phyloP scores from a whole-genome alignment of 35 echinoderm and acorn worm species.

The Patiria miniata region DNA sequence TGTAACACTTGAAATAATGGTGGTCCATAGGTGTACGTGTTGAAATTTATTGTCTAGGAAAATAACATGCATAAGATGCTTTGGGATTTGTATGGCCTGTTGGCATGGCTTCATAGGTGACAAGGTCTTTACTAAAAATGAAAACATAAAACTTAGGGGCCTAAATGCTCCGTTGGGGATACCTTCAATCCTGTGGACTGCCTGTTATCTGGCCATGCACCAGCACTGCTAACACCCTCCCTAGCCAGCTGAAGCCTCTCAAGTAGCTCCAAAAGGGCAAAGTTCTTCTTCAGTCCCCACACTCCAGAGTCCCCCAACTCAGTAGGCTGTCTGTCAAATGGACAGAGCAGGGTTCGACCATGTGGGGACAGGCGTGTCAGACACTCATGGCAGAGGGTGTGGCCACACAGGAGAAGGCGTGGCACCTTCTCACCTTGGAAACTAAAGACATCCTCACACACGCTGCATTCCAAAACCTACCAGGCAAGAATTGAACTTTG shows the following conservation, averaged over 20 bases:
- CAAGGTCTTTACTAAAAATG: too few relatives aligned
- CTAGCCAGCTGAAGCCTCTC: slow-evolving; percentile 67
- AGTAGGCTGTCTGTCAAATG: slow-evolving; percentile 84
- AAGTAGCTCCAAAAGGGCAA: slow-evolving; percentile 88
- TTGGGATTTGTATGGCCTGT: too few relatives aligned
- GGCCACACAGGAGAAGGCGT: slow-evolving; percentile 85
- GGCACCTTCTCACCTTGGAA: slow-evolving; percentile 92
- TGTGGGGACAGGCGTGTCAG: slow-evolving; percentile 74
- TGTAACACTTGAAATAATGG: too few relatives aligned
- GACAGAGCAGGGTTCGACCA: slow-evolving; percentile 70
- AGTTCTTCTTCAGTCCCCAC: slow-evolving; percentile 96
- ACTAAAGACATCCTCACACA: slow-evolving; percentile 87
- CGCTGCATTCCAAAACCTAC: slow-evolving; percentile 87
- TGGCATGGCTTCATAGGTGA: too few relatives aligned
- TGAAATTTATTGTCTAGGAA: too few relatives aligned
- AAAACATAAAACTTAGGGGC: too few relatives aligned
- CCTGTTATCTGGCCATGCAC: not conserved
- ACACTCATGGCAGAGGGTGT: slow-evolving; percentile 92
- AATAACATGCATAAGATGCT: too few relatives aligned
- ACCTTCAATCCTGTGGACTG: not conserved
- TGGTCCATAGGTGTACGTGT: too few relatives aligned
- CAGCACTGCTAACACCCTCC: not conserved
- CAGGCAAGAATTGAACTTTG: not conserved
- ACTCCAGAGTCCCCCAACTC: slow-evolving; percentile 84
- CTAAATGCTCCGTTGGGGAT: too few relatives aligned